Evolutionary conservation across 2,888 invertebrate species (phyloP), one percentile per base, ranked within the genome.

Genomic region (Agrochola circellaris): DNA sequence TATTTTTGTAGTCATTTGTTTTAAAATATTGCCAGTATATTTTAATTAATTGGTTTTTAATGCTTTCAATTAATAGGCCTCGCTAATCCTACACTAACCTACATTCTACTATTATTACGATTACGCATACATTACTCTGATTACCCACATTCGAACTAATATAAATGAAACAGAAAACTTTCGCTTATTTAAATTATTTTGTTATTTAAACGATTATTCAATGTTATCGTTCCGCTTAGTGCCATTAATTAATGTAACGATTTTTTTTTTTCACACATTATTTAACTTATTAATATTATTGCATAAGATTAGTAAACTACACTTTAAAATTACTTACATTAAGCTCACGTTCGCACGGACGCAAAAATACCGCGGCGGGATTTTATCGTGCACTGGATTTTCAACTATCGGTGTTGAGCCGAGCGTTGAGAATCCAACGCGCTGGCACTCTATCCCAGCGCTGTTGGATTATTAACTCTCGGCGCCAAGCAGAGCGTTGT

Each of bases 171-270:
- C 60, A 38, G 65, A 83, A 75, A 85, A 92, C 92, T 92, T 92
- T 92, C 92, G 89, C 87, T 92, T 92, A 92, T 92, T 91, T 87
- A 90, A 91, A 92, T 89, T 84, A 88, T 82, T 86, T 84, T 88
- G 88, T 89, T 86, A 79, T 88, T 87, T 86, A 75, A 87, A 87
- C 82, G 72, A 81, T 90, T 89, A 89, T 90, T 88, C 85, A 89
- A 89, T 88, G 89, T 90, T 87, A 86, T 70, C 80, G 87, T 88
- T 82, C 73, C 82, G 75, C 64, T 70, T 84, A 73, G 71, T 83
- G 74, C 65, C 75, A 71, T 76, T 77, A 42, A 72, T 73, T 81
- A 75, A 73, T 80, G 72, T 78, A 73, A 82, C 74, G 70, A n/a
- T n/a, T n/a, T 79, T 79, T 70, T 71, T 77, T 81, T 65, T 68